Base-by-base conservation (phyloP, 2,888 invertebrate genomes). In the Tachina fera region DNA sequence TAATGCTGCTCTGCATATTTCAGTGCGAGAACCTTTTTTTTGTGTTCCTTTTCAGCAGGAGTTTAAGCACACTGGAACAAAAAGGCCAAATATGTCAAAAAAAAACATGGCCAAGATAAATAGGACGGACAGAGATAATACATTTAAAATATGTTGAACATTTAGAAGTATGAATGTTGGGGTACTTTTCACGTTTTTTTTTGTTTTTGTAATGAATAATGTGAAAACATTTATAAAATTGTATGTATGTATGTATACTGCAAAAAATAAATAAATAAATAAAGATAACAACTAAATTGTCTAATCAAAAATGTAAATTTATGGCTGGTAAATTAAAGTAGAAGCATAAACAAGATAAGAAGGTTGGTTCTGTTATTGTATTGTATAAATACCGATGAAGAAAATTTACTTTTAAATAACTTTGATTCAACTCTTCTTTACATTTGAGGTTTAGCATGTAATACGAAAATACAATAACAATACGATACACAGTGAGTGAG, bases 291-390 rank as follows among this genome's bases (percentile, higher is more conserved):
- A 71, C 16, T 41, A 70, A 56, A 70, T 47, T 56, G 22, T 72
- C n/a, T 72, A 72, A 77, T 83, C 71, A 83, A 77, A 83, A 77
- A 83, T 83, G 83, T 60, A 83, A 83, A 77, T 83, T 76, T 83
- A 83, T 71, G 65, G 56, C 14, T 58, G 63, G 47, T 65, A 83
- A 83, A 71, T 83, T 77, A 47, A 77, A 76, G 39, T 65, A 16
- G 70, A 70, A 74, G 51, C 56, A 83, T 51, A 65, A 31, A 9
- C 16, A 61, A 19, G 14, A 58, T 31, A 31, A 13, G 11, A 60
- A 39, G n/a, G 11, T 39, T 2, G 56, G 22, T 31, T 58, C 14
- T 31, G 31, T 31, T 58, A 58, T 53, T 53, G 19, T 53, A 53
- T 4, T 22, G 14, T 31, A 31, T 31, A 31, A 31, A 31, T 31